Percentiles rank a stretch among this genome's conserved stretches.
Conservation (phyloP, 2,888 invertebrate species). For the Zelleria hepariella region DNA sequence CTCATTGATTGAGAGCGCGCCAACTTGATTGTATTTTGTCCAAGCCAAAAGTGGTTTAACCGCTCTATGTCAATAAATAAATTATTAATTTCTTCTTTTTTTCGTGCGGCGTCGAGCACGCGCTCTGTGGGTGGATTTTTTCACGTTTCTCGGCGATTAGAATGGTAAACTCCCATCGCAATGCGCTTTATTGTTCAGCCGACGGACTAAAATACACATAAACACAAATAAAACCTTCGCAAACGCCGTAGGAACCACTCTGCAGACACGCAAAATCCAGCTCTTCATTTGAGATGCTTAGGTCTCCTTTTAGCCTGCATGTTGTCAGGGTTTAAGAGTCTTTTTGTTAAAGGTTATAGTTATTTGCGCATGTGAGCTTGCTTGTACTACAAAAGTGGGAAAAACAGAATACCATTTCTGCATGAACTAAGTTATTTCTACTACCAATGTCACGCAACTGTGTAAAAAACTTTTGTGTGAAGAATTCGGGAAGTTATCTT, state of each 20-base stretch:
- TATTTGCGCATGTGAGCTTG: constrained; percentile 8
- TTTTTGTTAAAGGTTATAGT: not conserved
- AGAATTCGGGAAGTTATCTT: too few relatives aligned
- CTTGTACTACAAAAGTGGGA: not conserved
- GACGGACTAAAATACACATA: constrained; percentile 8
- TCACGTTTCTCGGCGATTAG: constrained; percentile 64
- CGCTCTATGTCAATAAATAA: constrained; percentile 28
- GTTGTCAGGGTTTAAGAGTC: not conserved
- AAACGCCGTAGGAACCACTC: not conserved
- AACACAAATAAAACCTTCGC: not conserved
- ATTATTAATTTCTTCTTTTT: constrained; percentile 33
- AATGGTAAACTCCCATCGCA: constrained; percentile 46
- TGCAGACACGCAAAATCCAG: not conserved
- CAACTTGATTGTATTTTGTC: too few relatives aligned
- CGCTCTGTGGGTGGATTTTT: constrained; percentile 63
- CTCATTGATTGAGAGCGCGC: too few relatives aligned
- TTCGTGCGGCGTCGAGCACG: constrained; percentile 35
- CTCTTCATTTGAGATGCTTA: not conserved
- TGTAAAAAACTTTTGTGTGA: too few relatives aligned
- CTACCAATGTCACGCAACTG: too few relatives aligned
- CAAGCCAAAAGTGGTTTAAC: too few relatives aligned
- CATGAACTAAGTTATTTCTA: not conserved
- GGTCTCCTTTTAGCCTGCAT: not conserved
- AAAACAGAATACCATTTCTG: not conserved
- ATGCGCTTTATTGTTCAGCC: constrained; percentile 41